phyloP scores from a whole-genome alignment of 2,797 vertebrate genomes.

The Lerista edwardsae region DNA sequence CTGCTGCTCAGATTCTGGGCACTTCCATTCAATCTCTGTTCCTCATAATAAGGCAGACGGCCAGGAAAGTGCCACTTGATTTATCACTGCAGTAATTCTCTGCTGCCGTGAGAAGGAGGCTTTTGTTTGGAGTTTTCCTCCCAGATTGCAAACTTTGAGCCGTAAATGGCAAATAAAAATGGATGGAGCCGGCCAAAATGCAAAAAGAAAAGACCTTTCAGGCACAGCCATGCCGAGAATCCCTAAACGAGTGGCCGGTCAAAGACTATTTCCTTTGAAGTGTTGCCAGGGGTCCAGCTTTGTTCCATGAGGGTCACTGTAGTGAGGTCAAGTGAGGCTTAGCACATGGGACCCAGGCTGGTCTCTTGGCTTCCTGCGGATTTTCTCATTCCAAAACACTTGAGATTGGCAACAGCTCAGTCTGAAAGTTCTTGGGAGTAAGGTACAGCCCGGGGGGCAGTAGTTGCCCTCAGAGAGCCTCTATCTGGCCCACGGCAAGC shows the following conservation, averaged over 20 bases:
- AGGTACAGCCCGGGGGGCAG: no score
- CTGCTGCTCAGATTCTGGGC: slow-evolving; percentile 28
- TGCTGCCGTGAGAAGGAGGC: slow-evolving; percentile 16
- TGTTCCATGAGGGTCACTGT: not conserved
- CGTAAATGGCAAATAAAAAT: slow-evolving; percentile 25
- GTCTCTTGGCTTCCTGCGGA: not conserved
- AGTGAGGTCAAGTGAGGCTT: not conserved
- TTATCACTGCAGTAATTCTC: slow-evolving; percentile 40
- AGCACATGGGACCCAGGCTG: not conserved
- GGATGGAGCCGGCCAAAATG: slow-evolving; percentile 5
- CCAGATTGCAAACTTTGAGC: slow-evolving; percentile 12
- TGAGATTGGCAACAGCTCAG: not conserved
- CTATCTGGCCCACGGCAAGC: no score
- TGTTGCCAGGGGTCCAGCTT: not conserved
- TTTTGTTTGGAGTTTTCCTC: slow-evolving; percentile 24
- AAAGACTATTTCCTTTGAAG: not conserved
- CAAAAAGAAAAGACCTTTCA: not conserved
- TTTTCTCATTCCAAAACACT: not conserved
- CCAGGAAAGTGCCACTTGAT: slow-evolving; percentile 27
- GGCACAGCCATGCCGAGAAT: slow-evolving; percentile 8
- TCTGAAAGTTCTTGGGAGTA: no score
- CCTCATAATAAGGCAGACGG: slow-evolving; percentile 26
- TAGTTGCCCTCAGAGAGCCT: no score
- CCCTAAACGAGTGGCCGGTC: not conserved
- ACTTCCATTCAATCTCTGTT: slow-evolving; percentile 39